Evolutionary conservation across 2,888 invertebrate species (phyloP), one percentile per base, ranked within the genome.

Genomic region (Alsophila aescularia): DNA sequence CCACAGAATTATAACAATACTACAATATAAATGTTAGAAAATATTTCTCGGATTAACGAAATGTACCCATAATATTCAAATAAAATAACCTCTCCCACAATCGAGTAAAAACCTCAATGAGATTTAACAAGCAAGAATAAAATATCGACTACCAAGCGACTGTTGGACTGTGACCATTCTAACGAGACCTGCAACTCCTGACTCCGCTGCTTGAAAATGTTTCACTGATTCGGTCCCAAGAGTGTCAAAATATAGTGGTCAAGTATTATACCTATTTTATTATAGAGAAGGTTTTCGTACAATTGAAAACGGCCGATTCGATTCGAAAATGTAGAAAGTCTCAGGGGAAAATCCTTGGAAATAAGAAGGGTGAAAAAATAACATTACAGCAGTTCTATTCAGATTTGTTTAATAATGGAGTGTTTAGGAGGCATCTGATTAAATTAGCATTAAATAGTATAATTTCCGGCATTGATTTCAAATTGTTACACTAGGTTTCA

Each of bases 111-210:
- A 81, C 79, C 76, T 81, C 80, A 87, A 87, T 85, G 76, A 79
- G 79, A 76, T 85, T 84, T 87, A 87, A 87, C 85, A 84, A 86
- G 83, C 81, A 81, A 63, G 82, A 82, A 85, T 85, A 86, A 85
- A 86, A 87, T 87, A 87, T 87, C 81, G 83, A 82, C 79, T 83
- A 80, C 73, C 73, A 73, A 70, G 67, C 75, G 72, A 69, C 74
- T 70, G 75, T 76, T 78, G 75, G 64, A 64, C 54, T 53, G 29
- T 12, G 49, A 53, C 84, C 75, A 77, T 29, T 55, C 21, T 53
- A 68, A 24, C 29, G 43, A 58, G 70, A 66, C 40, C 64, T 52
- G 21, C 52, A 15, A 21, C 41, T 48, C 18, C 21, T 47, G 29
- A 45, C 16, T 44, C 16, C 16, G 13, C 32, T 32, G 13, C 47